phyloP scores from a whole-genome alignment of 2,888 invertebrate species.

The Halictus ligatus region DNA sequence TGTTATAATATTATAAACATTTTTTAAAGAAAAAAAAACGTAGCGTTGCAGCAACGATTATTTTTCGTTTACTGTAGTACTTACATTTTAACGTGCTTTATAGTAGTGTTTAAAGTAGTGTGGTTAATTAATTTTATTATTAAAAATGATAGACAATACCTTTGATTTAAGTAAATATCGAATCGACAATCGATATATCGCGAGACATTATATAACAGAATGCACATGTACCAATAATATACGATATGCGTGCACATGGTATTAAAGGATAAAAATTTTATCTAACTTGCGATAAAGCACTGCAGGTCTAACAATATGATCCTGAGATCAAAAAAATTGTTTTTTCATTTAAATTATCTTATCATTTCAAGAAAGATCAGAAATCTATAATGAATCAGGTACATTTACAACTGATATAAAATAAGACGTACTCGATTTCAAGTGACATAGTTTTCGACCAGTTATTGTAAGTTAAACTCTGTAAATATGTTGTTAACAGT shows the following conservation, averaged over 20 bases:
- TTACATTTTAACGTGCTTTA: no score
- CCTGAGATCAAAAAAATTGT: not conserved
- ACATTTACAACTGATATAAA: not conserved
- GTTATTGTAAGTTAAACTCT: not conserved
- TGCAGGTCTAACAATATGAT: not conserved
- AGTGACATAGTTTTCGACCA: not conserved
- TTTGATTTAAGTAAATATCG: not conserved
- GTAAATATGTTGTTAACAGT: conserved; percentile 28
- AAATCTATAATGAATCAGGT: not conserved
- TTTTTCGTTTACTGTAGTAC: no score
- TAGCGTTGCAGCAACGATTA: no score
- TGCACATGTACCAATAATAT: not conserved
- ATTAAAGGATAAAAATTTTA: not conserved
- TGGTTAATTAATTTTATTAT: no score
- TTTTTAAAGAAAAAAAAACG: not conserved
- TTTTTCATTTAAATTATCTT: not conserved
- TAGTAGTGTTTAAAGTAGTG: no score
- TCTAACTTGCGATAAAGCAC: not conserved
- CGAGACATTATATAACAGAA: not conserved
- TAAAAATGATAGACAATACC: not conserved
- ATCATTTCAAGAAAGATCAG: not conserved
- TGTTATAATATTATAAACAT: not conserved
- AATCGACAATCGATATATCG: conserved; percentile 1
- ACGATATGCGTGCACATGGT: not conserved
- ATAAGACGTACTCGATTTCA: not conserved